phyloP scores from a whole-genome alignment of 2,888 invertebrate species.

The Allolobophora icterica region DNA sequence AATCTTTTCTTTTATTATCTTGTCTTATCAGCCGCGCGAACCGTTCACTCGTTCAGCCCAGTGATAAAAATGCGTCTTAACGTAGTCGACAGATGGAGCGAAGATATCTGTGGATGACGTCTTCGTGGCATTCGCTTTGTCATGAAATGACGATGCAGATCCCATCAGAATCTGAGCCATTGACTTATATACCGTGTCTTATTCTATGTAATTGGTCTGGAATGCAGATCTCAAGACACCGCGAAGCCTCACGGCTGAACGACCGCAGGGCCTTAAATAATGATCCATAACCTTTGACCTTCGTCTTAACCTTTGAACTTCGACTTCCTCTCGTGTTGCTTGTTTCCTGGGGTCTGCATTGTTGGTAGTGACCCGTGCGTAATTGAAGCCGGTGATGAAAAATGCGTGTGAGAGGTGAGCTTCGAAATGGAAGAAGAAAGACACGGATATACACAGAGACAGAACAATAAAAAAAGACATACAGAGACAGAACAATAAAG shows the following conservation, averaged over 20 bases:
- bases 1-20: no score
- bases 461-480: not conserved
- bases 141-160: no score
- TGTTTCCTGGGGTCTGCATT: not conserved
- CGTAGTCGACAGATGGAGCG: no score
- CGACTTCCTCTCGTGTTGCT: not conserved
- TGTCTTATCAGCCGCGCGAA: no score
- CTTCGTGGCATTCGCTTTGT: no score
- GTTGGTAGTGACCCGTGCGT: not conserved
- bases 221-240: not conserved
- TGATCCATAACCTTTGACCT: not conserved
- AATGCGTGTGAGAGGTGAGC: not conserved
- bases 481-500: not conserved
- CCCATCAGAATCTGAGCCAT: no score
- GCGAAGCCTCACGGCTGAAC: not conserved
- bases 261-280: slow-evolving; percentile 17
- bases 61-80: no score
- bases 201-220: not conserved
- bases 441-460: not conserved
- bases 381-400: not conserved
- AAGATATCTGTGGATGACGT: no score
- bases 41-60: no score
- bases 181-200: not conserved
- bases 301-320: not conserved
- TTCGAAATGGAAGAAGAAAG: not conserved